Evolutionary conservation across 2,797 vertebrate species (phyloP).

Genomic region (Gorsachius magnificus): DNA sequence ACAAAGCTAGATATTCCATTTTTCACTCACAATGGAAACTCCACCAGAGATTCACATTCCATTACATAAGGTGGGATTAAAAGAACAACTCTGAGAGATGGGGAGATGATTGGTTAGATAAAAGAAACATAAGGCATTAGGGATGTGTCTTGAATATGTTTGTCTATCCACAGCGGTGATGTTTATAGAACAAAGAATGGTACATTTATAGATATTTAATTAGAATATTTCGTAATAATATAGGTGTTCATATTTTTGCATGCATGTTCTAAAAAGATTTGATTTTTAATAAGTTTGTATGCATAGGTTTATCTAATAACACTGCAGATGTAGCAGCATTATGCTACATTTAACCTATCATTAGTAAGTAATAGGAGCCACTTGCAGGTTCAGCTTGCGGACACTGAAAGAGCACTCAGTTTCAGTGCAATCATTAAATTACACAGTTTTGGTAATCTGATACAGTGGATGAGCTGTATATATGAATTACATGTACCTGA

Average conservation of each 20-base stretch:
- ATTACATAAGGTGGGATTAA: not conserved
- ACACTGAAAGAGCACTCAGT: not conserved
- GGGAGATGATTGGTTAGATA: not conserved
- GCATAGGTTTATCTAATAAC: not conserved
- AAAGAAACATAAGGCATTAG: not conserved
- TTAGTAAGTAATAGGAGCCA: not conserved
- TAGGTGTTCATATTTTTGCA: not conserved
- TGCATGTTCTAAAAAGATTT: not conserved
- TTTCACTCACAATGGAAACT: not conserved
- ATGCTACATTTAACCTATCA: not conserved
- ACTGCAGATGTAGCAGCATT: not conserved
- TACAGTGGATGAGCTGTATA: not conserved
- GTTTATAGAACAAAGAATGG: not conserved
- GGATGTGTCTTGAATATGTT: not conserved
- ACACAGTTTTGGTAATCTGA: too few relatives aligned
- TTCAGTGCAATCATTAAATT: not conserved
- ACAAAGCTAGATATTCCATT: not conserved
- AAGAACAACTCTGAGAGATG: not conserved
- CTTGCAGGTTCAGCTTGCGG: not conserved
- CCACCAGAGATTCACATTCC: not conserved
- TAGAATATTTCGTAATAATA: not conserved
- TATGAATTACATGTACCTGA: not conserved
- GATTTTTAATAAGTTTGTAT: slow-evolving; percentile 9
- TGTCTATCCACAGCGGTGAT: not conserved
- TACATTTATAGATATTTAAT: not conserved